phyloP scores from a whole-genome alignment of 2,888 invertebrate genomes.

The Halictus quadricinctus region DNA sequence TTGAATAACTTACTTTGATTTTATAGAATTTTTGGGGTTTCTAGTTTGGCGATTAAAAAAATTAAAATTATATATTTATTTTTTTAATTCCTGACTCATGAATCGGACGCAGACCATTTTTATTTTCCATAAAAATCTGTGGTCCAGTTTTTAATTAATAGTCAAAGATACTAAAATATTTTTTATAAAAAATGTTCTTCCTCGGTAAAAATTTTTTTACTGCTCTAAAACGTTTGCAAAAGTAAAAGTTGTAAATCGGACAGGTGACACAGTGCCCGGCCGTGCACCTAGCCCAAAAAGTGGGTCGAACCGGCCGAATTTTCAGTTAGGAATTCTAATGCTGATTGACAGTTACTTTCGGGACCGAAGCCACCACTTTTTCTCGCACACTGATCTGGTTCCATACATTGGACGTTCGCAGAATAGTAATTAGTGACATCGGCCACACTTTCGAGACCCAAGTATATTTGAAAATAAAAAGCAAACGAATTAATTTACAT shows the following conservation, averaged over 20 bases:
- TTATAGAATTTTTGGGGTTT: too few relatives aligned
- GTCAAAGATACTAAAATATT: neutral
- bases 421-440: neutral
- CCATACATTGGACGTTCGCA: neutral
- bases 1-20: too few relatives aligned
- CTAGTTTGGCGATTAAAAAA: too few relatives aligned
- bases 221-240: neutral
- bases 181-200: neutral
- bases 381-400: slow-evolving; percentile 2
- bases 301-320: slow-evolving; percentile 11
- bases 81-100: too few relatives aligned
- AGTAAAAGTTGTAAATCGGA: neutral
- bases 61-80: too few relatives aligned
- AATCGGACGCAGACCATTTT: too few relatives aligned
- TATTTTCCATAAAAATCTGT: neutral
- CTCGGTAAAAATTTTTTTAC: neutral
- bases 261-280: neutral
- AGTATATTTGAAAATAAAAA: neutral
- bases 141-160: too few relatives aligned
- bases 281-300: neutral
- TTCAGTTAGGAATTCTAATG: slow-evolving; percentile 11
- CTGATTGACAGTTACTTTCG: neutral
- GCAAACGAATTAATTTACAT: neutral
- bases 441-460: neutral
- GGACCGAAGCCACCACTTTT: slow-evolving; percentile 3